Evolutionary conservation across 2,797 vertebrate genomes (phyloP).

Genomic region (Agapornis canus): DNA sequence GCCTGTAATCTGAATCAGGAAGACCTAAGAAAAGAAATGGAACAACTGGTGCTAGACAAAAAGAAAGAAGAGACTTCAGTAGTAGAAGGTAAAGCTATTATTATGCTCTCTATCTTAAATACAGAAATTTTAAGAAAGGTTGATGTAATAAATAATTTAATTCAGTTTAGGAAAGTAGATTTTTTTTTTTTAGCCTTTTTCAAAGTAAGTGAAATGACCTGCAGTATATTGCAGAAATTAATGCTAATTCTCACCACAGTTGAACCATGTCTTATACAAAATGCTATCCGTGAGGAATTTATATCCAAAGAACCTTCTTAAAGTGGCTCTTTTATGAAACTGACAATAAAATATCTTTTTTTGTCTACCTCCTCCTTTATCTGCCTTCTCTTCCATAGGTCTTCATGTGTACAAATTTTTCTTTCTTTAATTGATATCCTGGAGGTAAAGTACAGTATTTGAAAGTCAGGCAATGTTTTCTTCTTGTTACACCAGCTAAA

Average conservation of each 20-base stretch:
- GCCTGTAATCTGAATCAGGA: conserved; percentile 88
- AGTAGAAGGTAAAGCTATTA: conserved; percentile 81
- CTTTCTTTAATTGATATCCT: not conserved
- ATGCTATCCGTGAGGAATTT: not conserved
- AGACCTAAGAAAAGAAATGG: conserved; percentile 95
- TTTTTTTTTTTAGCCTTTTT: not conserved
- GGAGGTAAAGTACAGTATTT: not conserved
- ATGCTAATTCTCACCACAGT: not conserved
- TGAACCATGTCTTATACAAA: rapidly evolving
- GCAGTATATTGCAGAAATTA: not conserved
- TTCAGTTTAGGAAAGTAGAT: not conserved
- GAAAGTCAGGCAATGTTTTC: not conserved
- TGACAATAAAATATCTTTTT: not conserved
- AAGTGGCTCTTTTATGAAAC: not conserved
- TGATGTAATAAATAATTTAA: not conserved
- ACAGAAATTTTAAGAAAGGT: not conserved
- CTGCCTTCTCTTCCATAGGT: not conserved
- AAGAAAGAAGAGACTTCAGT: conserved; percentile 79
- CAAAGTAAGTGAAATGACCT: not conserved
- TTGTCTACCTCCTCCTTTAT: not conserved
- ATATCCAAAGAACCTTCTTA: not conserved
- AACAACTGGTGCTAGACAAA: conserved; percentile 94
- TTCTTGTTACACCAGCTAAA: not conserved
- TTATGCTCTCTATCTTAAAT: not conserved
- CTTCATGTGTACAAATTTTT: not conserved